A percentile compares a stretch with the other conserved stretches of the same genome.
Conservation (phyloP, 2,113 vertebrate species). For the Dasyprocta punctata region DNA sequence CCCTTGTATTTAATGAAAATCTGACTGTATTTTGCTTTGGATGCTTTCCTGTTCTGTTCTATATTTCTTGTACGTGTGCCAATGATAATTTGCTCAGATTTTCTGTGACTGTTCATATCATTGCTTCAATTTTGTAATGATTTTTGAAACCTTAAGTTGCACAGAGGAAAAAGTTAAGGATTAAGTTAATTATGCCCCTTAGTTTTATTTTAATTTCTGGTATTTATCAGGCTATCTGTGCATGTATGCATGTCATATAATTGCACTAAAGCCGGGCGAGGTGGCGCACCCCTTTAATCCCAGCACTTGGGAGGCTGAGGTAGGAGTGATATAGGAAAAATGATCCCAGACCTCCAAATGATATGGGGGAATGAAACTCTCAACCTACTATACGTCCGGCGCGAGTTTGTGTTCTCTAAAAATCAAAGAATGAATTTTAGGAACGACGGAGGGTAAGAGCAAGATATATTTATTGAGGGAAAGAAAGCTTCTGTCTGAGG, state of each 20-base stretch:
- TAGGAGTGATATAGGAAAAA: too few relatives aligned
- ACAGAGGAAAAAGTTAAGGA: background rate
- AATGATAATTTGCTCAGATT: background rate
- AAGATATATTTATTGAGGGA: too few relatives aligned
- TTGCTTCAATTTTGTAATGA: constrained; percentile 28
- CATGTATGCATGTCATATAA: background rate
- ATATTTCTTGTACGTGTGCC: background rate
- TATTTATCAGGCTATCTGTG: background rate
- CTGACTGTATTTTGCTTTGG: background rate
- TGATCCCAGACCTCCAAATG: too few relatives aligned
- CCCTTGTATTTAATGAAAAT: background rate
- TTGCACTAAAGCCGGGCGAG: background rate
- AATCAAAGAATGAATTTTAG: too few relatives aligned
- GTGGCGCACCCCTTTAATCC: background rate
- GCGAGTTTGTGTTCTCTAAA: too few relatives aligned
- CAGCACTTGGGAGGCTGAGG: background rate
- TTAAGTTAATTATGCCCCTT: background rate
- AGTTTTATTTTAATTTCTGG: background rate
- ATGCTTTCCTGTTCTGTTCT: background rate
- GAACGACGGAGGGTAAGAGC: too few relatives aligned
- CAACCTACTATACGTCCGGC: too few relatives aligned
- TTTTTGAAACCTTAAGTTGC: constrained; percentile 17
- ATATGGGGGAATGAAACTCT: too few relatives aligned
- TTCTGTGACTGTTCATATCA: background rate
- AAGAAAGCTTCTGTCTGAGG: too few relatives aligned